Evolutionary conservation across 2,797 vertebrate species (phyloP), one percentile per base, ranked within the genome.

Genomic region (Ciconia nigra): DNA sequence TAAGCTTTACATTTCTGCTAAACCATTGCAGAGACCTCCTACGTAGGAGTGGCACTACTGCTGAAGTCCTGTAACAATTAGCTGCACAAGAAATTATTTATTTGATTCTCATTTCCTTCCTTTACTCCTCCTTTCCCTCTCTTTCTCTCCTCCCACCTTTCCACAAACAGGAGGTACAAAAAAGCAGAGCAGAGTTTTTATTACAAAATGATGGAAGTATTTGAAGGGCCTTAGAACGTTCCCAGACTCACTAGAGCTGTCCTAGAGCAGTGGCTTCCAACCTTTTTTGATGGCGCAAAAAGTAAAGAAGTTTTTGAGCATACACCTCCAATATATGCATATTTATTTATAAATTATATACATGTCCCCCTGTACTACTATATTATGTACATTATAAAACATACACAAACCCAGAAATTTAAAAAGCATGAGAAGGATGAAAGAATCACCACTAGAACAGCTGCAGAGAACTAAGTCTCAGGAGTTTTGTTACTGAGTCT

Each of bases 261-360:
- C 22, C 35, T 42, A 49, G 12, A 67, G 47, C 76, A 86, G 47
- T 13, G 6, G 54, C 17, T 22, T 62, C 31, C 47, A 49, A 61
- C 22, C 35, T 49, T 49, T 49, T 67, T 25, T 22, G 13, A 41
- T 12, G 9, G 22, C 0, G 1, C 47, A 73, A 73, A 59, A 59
- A 47, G 12, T 41, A n/a, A 76, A 52, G 4, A n/a, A 11, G 19
- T 21, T 59, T 73, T 47, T 61, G 54, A 67, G 62, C 46, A 46
- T 3, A 8, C 5, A 31, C 9, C 9, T 65, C 31, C 37, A 33
- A 46, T 29, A 59, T 20, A 39, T 39, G 9, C 0, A 0, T 37
- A 54, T 39, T 72, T 72, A 63, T 72, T 51, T 42, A 42, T 44
- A 65, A 65, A 51, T 58, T 39, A 21, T 10, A 71, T 9, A 54